Conservation (phyloP, 2,797 vertebrate genomes). For the Halcyon badia region DNA sequence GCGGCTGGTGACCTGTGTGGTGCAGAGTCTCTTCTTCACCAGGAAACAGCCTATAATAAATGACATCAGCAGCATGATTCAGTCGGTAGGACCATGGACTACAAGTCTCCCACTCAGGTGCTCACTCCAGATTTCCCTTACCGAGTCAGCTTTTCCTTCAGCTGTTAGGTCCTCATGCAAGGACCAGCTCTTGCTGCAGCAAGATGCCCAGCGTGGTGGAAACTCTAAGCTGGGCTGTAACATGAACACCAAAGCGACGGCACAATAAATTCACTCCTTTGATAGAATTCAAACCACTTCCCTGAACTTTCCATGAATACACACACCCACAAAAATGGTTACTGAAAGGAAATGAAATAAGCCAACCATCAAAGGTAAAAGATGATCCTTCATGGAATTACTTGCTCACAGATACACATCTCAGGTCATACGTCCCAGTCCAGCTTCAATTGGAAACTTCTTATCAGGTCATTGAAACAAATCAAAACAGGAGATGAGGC, state of each 20-base stretch:
- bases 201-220: not conserved
- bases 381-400: not conserved
- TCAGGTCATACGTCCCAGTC: fast-evolving
- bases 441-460: not conserved
- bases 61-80: not conserved
- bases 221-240: not conserved
- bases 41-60: conserved; percentile 7
- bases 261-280: not conserved
- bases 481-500: not conserved
- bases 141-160: not conserved
- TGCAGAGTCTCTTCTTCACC: not conserved
- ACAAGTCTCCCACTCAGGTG: not conserved
- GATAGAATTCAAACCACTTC: not conserved
- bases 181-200: not conserved
- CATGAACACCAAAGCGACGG: not conserved
- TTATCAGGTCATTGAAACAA: not conserved
- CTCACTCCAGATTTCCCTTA: not conserved
- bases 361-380: not conserved
- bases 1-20: not conserved
- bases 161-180: not conserved
- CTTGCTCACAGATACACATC: not conserved
- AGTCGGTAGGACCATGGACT: fast-evolving
- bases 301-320: not conserved
- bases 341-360: not conserved
- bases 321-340: not conserved